Percentiles rank a stretch among this genome's conserved stretches.
Conservation (phyloP, 2,113 vertebrate genomes). For the Arothron firmamentum region DNA sequence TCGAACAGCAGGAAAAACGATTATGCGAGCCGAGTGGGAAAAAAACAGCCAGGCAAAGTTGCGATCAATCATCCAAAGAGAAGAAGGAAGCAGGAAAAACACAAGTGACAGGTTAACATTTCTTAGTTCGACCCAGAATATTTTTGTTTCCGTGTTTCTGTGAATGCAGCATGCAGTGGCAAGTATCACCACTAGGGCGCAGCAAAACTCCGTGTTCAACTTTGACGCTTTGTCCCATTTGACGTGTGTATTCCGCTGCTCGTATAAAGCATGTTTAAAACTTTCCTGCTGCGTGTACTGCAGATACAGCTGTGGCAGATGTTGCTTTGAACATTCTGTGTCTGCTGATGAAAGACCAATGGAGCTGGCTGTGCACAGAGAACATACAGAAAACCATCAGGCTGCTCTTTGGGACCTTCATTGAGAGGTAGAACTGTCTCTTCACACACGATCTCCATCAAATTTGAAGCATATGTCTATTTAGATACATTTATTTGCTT, state of each 20-base stretch:
- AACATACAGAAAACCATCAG: conserved; percentile 84
- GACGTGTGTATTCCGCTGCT: conserved; percentile 32
- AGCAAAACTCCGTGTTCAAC: conserved; percentile 22
- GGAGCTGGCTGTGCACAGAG: conserved; percentile 90
- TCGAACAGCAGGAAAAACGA: conserved; percentile 82
- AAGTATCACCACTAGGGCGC: conserved; percentile 20
- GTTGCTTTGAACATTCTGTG: conserved; percentile 84
- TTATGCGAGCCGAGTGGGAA: conserved; percentile 34
- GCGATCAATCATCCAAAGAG: conserved; percentile 20
- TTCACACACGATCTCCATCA: background rate
- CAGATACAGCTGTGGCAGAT: conserved; percentile 85
- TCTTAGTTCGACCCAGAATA: background rate
- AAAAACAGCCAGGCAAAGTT: conserved; percentile 14
- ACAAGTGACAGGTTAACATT: conserved; percentile 57
- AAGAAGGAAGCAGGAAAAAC: conserved; percentile 41
- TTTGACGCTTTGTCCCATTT: background rate
- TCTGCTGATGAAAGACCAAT: conserved; percentile 86
- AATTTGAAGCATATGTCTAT: conserved; percentile 5
- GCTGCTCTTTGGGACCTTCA: conserved; percentile 85
- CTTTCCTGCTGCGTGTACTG: conserved; percentile 26
- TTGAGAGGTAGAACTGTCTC: conserved; percentile 79
- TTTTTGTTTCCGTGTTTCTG: background rate
- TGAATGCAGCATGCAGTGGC: conserved; percentile 14
- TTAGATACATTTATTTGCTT: background rate
- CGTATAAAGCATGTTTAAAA: background rate